Evolutionary conservation across 2,113 vertebrate species (phyloP), one percentile per base, ranked within the genome.

Genomic region (Sterrhoptilus dennistouni): DNA sequence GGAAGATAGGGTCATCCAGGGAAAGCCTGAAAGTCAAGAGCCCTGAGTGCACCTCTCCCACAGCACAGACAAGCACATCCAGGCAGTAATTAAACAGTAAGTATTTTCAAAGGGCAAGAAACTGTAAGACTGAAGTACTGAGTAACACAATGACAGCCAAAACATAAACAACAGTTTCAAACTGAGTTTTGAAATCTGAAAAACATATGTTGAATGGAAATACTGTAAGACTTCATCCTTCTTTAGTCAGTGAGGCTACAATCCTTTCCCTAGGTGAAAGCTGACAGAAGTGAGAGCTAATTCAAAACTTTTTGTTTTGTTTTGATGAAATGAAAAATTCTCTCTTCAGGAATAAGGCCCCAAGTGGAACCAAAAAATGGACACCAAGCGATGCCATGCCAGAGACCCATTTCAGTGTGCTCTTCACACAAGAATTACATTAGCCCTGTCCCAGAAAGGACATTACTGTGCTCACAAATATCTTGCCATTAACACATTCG

Each of bases 281-380:
- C 16, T n/a, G 11, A 53, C 44, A 69, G 49, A 85, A 59, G 7
- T 28, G 15, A 69, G 40, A 68, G 23, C 36, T 24, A 71, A 57
- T 44, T 83, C 18, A 83, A 78, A 78, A 9, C 52, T 36, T 20
- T 12, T 56, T 44, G n/a, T 59, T 66, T 65, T 72, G 33, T 53
- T 65, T 68, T 38, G 52, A 68, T 13, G 18, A n/a, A 76, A 74
- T 20, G 21, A 85, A 59, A 89, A 89, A 57, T 44, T 83, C 18
- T 44, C n/a, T 70, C 31, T 70, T 54, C 11, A 25, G 35, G 15
- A 81, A 35, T 19, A 81, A 68, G 14, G 27, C 7, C 12, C 7
- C 0, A 0, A 0, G 0, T 14, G 31, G 21, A 68, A 87, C 14
- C 66, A 12, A n/a, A 12, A 7, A 66, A 84, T 3, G 12, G 52